Evolutionary conservation across 2,113 vertebrate species (phyloP).

Genomic region (Strix aluco): DNA sequence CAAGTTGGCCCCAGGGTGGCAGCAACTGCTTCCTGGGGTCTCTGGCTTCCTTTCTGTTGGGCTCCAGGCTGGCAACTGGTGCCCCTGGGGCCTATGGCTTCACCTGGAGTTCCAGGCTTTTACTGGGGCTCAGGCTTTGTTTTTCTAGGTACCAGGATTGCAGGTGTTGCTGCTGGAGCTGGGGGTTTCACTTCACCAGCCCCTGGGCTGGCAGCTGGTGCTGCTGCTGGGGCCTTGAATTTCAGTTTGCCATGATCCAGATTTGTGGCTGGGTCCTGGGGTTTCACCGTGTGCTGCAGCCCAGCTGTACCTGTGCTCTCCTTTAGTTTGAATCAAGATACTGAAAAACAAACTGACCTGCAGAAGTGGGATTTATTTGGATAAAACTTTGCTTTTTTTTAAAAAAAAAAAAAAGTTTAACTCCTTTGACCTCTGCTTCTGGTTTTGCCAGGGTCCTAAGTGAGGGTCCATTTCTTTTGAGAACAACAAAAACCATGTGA

Average conservation of each 20-base stretch:
- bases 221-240: constrained; percentile 45
- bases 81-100: constrained; percentile 16
- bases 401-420: not conserved
- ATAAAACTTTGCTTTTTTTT: not conserved
- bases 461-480: constrained; percentile 38
- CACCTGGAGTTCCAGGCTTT: constrained; percentile 25
- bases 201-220: constrained; percentile 31
- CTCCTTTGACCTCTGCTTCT: constrained; percentile 41
- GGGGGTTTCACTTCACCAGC: constrained; percentile 26
- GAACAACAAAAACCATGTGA: constrained; percentile 36
- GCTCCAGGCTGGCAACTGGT: constrained; percentile 42
- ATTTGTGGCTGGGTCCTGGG: constrained; percentile 28
- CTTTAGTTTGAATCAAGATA: constrained; percentile 49
- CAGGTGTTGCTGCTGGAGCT: constrained; percentile 30
- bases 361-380: constrained; percentile 26
- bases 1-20: not conserved
- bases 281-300: constrained; percentile 31
- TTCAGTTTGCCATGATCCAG: constrained; percentile 44
- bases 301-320: constrained; percentile 38
- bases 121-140: constrained; percentile 14
- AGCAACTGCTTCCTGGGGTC: not conserved
- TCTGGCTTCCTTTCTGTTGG: constrained; percentile 34
- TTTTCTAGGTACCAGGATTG: constrained; percentile 49
- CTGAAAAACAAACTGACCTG: constrained; percentile 55
- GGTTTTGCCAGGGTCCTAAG: constrained; percentile 32